Percentiles rank a stretch among this genome's conserved stretches.
These are phyloP conservation scores for Sclerodermus sp. DNA, from an alignment of 2,888 invertebrate species.

Conservation along the genomic window DNA sequence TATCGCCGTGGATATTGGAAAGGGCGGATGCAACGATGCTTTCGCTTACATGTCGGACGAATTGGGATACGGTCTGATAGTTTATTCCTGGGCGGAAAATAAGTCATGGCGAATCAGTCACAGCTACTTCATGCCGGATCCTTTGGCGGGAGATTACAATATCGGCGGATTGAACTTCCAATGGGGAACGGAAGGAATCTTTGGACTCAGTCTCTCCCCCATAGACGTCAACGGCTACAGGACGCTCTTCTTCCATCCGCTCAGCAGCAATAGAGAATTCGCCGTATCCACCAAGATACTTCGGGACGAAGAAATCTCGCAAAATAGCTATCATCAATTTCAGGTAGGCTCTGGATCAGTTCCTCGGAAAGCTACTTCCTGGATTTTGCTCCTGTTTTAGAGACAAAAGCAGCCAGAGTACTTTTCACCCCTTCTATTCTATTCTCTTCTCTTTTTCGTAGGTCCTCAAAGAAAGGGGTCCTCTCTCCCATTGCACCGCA, in stretches of 20 bases:
- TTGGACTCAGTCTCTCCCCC: conserved; percentile 75
- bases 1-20: conserved; percentile 78
- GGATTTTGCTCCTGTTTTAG: not conserved
- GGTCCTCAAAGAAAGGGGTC: conserved; percentile 66
- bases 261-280: conserved; percentile 78
- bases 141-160: conserved; percentile 75
- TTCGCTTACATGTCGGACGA: conserved; percentile 82
- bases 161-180: conserved; percentile 82
- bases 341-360: too few relatives aligned
- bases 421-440: not conserved
- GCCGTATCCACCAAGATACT: conserved; percentile 76
- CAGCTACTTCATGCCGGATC: conserved; percentile 81
- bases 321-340: conserved; percentile 73
- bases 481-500: conserved; percentile 71
- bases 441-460: conserved; percentile 11
- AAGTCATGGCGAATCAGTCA: conserved; percentile 80
- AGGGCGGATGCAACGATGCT: conserved; percentile 70
- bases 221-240: conserved; percentile 69
- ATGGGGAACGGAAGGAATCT: conserved; percentile 82
- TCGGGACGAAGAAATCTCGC: conserved; percentile 69
- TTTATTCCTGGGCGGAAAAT: conserved; percentile 76
- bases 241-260: conserved; percentile 76
- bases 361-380: too few relatives aligned
- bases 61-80: conserved; percentile 78
- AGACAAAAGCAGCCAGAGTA: too few relatives aligned